Base-by-base conservation (phyloP, 2,888 invertebrate genomes). In the Dugesia japonica region DNA sequence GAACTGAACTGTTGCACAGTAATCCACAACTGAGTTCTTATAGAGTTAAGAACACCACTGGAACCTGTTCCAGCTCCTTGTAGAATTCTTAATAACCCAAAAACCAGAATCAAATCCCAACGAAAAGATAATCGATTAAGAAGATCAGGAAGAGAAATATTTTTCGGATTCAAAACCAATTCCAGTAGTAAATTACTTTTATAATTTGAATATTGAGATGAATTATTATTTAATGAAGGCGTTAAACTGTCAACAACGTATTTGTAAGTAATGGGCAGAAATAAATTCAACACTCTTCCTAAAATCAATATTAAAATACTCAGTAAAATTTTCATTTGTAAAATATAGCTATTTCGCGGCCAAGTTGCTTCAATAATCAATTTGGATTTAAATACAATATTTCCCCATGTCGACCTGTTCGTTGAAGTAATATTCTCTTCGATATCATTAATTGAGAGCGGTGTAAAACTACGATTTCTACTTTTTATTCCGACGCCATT, bases 1-100 rank as follows among this genome's bases (percentile, higher is more conserved):
- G 93, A 93, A 0, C 94, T 94, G 83, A 91, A 95, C 84, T 98
- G 97, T 81, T 94, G 92, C 72, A 97, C 91, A 81, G 89, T 88
- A 81, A 97, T 94, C 97, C 97, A 98, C 0, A 97, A 86, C 82
- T 92, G 92, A 0, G 91, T 89, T 71, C 95, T 88, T 15, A 93
- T 81, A 84, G 94, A 95, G 85, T 94, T 94, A 73, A 97, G 86
- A 74, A 95, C 86, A 0, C 97, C 97, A 1, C n/a, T 75, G 78
- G 78, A 79, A 85, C 85, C 85, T 81, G 81, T 79, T 72, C 94
- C 94, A 13, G 94, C 92, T 0, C 97, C 97, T 87, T 94, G 94
- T 9, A 97, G 87, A 84, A 95, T 94, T 85, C 94, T 92, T 81
- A 97, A 89, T 0, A 86, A 86, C 27, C 92, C 92, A 83, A 92